phyloP scores from a whole-genome alignment of 2,113 vertebrate species.

The Miniopterus natalensis region DNA sequence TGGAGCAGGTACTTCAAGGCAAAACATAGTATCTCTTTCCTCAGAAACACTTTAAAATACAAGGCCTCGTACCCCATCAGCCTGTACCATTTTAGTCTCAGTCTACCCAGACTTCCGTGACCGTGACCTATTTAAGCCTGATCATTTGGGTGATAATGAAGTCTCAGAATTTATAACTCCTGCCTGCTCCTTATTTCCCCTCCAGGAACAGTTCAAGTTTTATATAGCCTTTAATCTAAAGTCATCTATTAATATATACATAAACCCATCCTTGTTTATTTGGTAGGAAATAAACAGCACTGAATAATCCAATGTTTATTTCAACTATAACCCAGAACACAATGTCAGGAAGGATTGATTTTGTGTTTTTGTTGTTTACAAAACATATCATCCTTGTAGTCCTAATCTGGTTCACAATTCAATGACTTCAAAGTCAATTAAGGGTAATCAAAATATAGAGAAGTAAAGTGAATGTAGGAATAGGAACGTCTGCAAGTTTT shows the following conservation, averaged over 20 bases:
- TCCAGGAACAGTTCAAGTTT: conserved; percentile 30
- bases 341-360: conserved; percentile 22
- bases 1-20: neutral
- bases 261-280: conserved; percentile 28
- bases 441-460: neutral
- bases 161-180: conserved; percentile 43
- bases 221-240: conserved; percentile 48
- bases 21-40: neutral
- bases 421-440: neutral
- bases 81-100: neutral
- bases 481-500: neutral
- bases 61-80: neutral
- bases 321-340: neutral
- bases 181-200: neutral
- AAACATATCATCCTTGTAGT: neutral
- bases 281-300: conserved; percentile 34
- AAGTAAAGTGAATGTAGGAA: neutral
- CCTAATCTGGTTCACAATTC: neutral
- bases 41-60: neutral
- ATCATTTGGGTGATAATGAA: neutral
- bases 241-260: neutral
- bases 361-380: conserved; percentile 45
- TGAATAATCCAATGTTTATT: conserved; percentile 49
- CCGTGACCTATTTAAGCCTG: conserved; percentile 8
- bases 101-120: neutral